Percentiles rank a stretch among this genome's conserved stretches.
Conservation (phyloP, 1,140 invertebrate genomes). For the Thalassaphorura encarpata region DNA sequence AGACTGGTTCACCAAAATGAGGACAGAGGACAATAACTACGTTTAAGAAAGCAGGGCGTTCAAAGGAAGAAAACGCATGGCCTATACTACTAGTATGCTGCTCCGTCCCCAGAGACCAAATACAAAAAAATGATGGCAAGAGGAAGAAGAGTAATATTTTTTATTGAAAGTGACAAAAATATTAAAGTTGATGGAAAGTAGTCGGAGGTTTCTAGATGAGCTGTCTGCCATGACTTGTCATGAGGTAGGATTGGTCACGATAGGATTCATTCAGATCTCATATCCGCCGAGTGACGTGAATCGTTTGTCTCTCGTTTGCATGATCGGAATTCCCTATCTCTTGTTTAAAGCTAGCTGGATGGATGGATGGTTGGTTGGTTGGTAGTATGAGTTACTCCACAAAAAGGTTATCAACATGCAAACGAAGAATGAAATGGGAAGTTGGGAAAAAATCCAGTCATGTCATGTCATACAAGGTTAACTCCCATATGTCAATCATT, state of each 20-base stretch:
- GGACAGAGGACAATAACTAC: too few relatives aligned
- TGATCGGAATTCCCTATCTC: conserved; percentile 17
- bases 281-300: conserved; percentile 30
- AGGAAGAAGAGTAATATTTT: background rate
- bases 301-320: conserved; percentile 28
- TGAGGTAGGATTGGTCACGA: conserved; percentile 28
- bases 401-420: conserved; percentile 33
- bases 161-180: background rate
- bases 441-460: conserved; percentile 31
- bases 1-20: too few relatives aligned
- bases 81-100: too few relatives aligned
- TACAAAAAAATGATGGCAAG: background rate
- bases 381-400: background rate
- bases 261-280: conserved; percentile 28
- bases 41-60: too few relatives aligned
- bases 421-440: conserved; percentile 33
- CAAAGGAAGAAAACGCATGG: too few relatives aligned
- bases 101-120: too few relatives aligned
- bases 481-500: conserved; percentile 34
- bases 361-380: background rate
- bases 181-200: background rate
- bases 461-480: conserved; percentile 33
- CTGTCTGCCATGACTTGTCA: too few relatives aligned
- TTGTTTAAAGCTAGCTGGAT: background rate
- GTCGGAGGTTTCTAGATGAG: background rate